Base-by-base conservation (phyloP, 2,797 vertebrate genomes). In the Scolopax rusticola region DNA sequence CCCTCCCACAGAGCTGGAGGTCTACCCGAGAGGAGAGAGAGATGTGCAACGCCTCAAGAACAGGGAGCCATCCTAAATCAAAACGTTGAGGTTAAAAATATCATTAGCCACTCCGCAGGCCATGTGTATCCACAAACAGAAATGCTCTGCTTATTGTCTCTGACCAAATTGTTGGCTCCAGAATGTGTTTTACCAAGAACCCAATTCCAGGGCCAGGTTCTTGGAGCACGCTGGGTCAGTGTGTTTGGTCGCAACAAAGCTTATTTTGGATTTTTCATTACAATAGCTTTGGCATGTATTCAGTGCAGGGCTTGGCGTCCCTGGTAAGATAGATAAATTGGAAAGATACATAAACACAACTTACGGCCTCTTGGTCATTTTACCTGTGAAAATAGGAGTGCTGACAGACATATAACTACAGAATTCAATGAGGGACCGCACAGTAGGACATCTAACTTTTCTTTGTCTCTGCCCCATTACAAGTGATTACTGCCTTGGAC, bases 71-170 rank as follows among this genome's bases (percentile, higher is more conserved):
- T 10, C 40, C 53, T 23, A 25, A 47, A 54, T 30, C 14, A 59
- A 86, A 80, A 38, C 12, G 8, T 2, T 9, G 14, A 41, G 18
- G 60, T 53, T 43, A 41, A 33, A 59, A 91, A 7, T 5, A 32
- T 8, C 43, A 18, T 33, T 6, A 33, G 50, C 4, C 25, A 14
- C 15, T 53, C 51, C 25, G 30, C 14, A 30, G 89, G 27, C 20
- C 25, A 9, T 0, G 1, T 18, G 21, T 21, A n/a, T 7, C 4
- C 57, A 36, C 54, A 8, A 59, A 40, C 8, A 57, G 61, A 73
- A 79, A 48, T 3, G 13, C 11, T 53, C 30, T 43, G 43, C n/a
- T 36, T 27, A 11, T 67, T 1, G 15, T 13, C 51, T 80, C 56
- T 0, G 0, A 53, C 17, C 19, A 48, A 81, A 64, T 23, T 16